A percentile compares a stretch with the other conserved stretches of the same genome.
These are phyloP conservation scores for Cygnus buccinator DNA, from an alignment of 2,113 vertebrate species.

Conservation along the genomic window DNA sequence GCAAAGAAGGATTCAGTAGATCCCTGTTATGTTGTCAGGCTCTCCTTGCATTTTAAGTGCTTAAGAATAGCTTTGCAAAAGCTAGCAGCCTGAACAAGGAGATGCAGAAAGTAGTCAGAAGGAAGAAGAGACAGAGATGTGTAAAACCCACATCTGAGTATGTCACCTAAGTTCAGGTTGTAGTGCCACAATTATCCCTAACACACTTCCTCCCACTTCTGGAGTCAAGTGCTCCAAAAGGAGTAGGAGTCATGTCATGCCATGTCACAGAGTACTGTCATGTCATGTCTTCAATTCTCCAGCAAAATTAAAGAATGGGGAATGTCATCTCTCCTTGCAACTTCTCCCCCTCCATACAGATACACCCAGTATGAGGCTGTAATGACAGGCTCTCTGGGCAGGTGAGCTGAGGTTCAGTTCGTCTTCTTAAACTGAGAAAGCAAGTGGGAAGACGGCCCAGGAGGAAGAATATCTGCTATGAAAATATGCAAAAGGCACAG, in stretches of 20 bases:
- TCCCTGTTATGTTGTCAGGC: not conserved
- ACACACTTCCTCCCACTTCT: not conserved
- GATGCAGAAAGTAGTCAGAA: not conserved
- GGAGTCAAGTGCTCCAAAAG: not conserved
- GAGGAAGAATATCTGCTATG: not conserved
- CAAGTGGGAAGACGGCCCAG: accelerated
- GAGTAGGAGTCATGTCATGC: not conserved
- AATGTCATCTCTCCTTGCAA: not conserved
- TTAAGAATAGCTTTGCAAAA: not conserved
- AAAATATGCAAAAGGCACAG: not conserved
- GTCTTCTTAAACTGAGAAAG: not conserved
- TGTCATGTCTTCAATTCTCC: not conserved
- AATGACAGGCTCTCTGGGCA: not conserved
- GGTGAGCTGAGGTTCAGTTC: not conserved
- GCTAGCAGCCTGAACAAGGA: not conserved
- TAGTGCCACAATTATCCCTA: not conserved
- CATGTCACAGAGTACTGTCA: not conserved
- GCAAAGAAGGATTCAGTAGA: not conserved
- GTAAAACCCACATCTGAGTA: not conserved
- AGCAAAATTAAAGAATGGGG: not conserved
- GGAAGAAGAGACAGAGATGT: not conserved
- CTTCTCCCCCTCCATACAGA: not conserved
- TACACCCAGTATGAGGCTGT: not conserved
- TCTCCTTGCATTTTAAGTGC: not conserved
- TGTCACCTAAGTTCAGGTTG: not conserved